Conservation (phyloP, 35 echinoderm and acorn worm genomes). For the Apostichopus japonicus region DNA sequence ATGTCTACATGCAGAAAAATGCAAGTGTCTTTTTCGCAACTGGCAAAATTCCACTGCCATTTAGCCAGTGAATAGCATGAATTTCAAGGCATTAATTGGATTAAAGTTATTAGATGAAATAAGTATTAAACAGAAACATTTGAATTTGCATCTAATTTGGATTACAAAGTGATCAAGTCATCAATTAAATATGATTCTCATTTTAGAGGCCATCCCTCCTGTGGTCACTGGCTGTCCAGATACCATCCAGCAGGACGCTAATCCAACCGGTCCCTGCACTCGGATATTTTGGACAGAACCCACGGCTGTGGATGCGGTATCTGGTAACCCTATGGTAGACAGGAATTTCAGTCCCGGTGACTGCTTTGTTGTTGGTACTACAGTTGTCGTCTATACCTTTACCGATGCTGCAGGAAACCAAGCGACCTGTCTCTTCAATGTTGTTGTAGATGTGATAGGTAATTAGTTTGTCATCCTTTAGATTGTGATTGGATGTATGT, state of each 20-base stretch:
- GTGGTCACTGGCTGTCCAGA: background rate
- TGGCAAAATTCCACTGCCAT: no score
- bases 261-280: background rate
- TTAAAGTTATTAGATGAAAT: no score
- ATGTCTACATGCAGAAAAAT: no score
- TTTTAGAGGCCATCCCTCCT: background rate
- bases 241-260: background rate
- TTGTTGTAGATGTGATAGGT: background rate
- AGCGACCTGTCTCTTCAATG: background rate
- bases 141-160: no score
- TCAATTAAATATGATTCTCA: background rate
- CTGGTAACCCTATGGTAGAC: background rate
- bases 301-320: background rate
- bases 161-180: no score
- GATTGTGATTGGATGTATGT: no score
- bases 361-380: background rate
- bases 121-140: no score
- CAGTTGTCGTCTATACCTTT: conserved; percentile 4
- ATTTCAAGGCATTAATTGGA: no score
- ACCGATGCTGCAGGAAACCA: background rate
- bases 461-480: background rate
- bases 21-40: no score
- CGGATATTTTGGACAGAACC: conserved; percentile 21
- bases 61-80: no score
- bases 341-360: background rate